Evolutionary conservation across 2,113 vertebrate species (phyloP).

Genomic region (Pangasianodon hypophthalmus): DNA sequence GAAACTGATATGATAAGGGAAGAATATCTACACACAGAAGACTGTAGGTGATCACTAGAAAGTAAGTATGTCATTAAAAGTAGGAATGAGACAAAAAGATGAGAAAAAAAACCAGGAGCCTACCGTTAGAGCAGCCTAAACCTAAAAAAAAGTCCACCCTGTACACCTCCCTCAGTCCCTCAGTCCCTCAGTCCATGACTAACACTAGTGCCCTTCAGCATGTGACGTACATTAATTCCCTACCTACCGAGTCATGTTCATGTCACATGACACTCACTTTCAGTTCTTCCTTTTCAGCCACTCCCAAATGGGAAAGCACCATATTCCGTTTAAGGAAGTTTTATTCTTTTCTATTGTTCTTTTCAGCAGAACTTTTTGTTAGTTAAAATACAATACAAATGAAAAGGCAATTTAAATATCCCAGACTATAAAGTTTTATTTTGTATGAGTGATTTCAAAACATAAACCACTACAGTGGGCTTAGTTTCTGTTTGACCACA

Average conservation of each 20-base stretch:
- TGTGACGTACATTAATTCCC: constrained; percentile 44
- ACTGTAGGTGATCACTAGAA: neutral
- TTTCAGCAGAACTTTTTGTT: neutral
- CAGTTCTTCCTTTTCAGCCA: constrained; percentile 46
- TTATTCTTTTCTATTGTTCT: neutral
- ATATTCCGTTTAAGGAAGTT: constrained; percentile 34
- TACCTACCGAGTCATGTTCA: constrained; percentile 17
- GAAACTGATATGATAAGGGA: neutral
- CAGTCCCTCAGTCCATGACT: neutral
- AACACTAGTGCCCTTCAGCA: neutral
- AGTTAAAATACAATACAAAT: neutral
- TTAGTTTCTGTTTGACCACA: constrained; percentile 34
- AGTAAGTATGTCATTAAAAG: neutral
- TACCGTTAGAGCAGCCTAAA: constrained; percentile 10
- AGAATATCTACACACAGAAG: neutral
- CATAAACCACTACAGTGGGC: constrained; percentile 37
- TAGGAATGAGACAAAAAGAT: too few species aligned
- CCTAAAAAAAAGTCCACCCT: neutral
- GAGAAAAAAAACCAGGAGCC: neutral
- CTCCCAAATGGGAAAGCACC: constrained; percentile 54
- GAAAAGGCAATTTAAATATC: neutral
- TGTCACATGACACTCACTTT: constrained; percentile 51
- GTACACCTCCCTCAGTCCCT: neutral
- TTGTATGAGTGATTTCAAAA: constrained; percentile 20
- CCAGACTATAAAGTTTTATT: too few species aligned